Percentiles rank a stretch among this genome's conserved stretches.
Evolutionary conservation across 2,888 invertebrate species (phyloP).

Genomic region (Drosophila kokeensis): DNA sequence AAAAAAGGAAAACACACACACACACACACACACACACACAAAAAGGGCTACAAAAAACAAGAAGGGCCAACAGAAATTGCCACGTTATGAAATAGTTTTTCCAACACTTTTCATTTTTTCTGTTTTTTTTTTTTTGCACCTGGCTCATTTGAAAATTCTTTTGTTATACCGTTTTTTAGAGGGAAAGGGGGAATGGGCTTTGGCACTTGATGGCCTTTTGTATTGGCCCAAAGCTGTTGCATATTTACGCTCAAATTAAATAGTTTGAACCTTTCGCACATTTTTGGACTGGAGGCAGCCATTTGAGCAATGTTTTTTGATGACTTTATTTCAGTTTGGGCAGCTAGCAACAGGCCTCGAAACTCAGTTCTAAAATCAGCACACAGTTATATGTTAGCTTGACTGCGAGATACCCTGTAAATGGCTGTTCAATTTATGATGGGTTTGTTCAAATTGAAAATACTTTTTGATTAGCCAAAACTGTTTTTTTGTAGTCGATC

Average conservation of each 20-base stretch:
- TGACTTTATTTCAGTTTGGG: not conserved
- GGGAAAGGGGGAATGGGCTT: not conserved
- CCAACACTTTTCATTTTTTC: slow-evolving; percentile 16
- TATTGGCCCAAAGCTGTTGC: slow-evolving; percentile 51
- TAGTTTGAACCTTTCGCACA: slow-evolving; percentile 19
- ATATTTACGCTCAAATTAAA: slow-evolving; percentile 59
- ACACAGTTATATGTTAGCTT: not conserved
- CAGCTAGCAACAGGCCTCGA: not conserved
- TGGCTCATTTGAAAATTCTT: slow-evolving; percentile 35
- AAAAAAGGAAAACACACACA: slow-evolving; percentile 19
- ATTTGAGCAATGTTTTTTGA: not conserved
- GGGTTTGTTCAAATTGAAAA: not conserved
- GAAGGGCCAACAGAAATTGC: slow-evolving; percentile 11
- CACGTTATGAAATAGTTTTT: slow-evolving; percentile 49
- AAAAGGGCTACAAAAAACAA: not conserved
- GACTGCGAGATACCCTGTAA: not conserved
- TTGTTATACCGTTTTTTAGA: slow-evolving; percentile 45
- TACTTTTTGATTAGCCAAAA: not conserved
- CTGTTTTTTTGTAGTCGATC: not conserved
- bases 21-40: slow-evolving; percentile 3
- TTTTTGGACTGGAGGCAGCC: not conserved
- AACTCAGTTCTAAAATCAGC: not conserved
- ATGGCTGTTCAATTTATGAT: fast-evolving
- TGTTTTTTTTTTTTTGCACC: slow-evolving; percentile 39
- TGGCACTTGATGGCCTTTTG: slow-evolving; percentile 45